phyloP scores from a whole-genome alignment of 2,113 vertebrate species.

The Mohoua ochrocephala region DNA sequence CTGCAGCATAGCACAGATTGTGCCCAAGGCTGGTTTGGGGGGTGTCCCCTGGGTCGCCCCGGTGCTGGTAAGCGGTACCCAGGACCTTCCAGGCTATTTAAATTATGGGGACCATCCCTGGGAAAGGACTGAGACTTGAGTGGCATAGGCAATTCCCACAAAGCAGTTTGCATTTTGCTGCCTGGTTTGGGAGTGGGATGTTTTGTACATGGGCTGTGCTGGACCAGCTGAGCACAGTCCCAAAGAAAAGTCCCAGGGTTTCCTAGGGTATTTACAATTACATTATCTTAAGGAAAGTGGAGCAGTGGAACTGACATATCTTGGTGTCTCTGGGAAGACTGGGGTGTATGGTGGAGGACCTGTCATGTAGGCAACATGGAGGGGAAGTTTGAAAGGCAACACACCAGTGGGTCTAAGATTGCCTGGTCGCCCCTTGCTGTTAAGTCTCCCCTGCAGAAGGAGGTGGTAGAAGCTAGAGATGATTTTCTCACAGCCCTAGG shows the following conservation, averaged over 20 bases:
- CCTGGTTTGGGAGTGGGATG: neutral
- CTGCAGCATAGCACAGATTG: fast-evolving
- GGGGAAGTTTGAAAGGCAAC: neutral
- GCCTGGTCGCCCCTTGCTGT: neutral
- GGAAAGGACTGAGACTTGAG: neutral
- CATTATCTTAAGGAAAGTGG: neutral
- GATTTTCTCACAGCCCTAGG: neutral
- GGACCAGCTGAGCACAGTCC: neutral
- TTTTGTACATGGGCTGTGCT: neutral
- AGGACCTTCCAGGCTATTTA: neutral
- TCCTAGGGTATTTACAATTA: neutral
- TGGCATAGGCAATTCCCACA: neutral
- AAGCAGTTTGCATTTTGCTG: neutral
- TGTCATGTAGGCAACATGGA: neutral
- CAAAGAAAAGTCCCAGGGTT: neutral
- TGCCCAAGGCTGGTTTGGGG: neutral
- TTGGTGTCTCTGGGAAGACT: neutral
- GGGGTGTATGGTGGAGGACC: fast-evolving
- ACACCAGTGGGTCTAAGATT: neutral
- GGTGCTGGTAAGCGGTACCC: neutral
- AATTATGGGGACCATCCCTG: neutral
- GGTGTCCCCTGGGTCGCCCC: fast-evolving
- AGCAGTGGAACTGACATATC: neutral
- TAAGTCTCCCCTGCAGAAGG: neutral
- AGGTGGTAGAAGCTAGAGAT: neutral